Percentiles rank a stretch among this genome's conserved stretches.
Conservation (phyloP, 2,888 invertebrate species). For the Oscheius sp. region DNA sequence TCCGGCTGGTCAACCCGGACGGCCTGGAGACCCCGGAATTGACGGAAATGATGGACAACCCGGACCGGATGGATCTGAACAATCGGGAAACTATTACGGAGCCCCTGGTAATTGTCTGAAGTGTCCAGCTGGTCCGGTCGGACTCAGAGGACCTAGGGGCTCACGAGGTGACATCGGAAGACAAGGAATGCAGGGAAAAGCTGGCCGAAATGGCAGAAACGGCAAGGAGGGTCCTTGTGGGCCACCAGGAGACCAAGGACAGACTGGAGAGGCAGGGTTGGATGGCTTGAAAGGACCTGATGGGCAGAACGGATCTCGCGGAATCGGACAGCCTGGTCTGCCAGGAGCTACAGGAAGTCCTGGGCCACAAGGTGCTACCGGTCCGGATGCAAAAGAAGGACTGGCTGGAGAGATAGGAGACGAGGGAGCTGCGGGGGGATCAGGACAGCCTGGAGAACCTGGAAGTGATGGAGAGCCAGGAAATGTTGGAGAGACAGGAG, state of each 20-base stretch:
- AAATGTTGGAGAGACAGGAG: constrained; percentile 27
- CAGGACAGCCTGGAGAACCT: constrained; percentile 33
- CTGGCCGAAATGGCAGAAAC: background rate
- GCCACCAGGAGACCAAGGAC: constrained; percentile 16
- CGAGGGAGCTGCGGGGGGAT: constrained; percentile 37
- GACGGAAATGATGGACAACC: too few species aligned
- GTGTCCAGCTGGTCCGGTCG: background rate
- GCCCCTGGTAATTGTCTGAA: background rate
- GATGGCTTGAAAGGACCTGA: constrained; percentile 1
- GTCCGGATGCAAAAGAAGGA: constrained; percentile 47
- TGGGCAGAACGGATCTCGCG: constrained; percentile 4
- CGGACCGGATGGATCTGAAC: background rate
- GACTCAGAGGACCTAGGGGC: too few species aligned
- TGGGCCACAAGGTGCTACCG: constrained; percentile 42
- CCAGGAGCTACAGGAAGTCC: constrained; percentile 16
- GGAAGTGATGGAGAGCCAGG: constrained; percentile 51
- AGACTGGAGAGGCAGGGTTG: constrained; percentile 6
- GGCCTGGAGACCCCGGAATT: too few species aligned
- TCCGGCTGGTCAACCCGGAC: too few species aligned
- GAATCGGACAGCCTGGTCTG: background rate
- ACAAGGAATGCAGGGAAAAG: too few species aligned
- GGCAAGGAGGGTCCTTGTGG: constrained; percentile 12
- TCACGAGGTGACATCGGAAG: too few species aligned
- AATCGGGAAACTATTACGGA: background rate
- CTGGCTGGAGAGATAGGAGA: constrained; percentile 54